Percentiles rank a stretch among this genome's conserved stretches.
Conservation (phyloP, 2,113 vertebrate species). For the Rhagologus leucostigma region DNA sequence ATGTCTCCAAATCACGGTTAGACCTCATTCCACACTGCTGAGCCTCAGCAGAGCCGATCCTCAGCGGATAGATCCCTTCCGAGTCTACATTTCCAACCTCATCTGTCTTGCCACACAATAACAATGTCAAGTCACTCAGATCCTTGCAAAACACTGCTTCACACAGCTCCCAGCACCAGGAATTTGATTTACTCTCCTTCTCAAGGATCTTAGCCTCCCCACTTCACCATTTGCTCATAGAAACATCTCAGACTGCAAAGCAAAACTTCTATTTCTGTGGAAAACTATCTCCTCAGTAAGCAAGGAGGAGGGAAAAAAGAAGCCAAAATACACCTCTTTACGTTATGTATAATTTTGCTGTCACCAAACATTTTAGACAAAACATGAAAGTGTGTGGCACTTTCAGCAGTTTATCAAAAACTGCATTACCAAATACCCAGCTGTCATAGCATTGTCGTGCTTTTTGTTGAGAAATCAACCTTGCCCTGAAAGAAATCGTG, state of each 20-base stretch:
- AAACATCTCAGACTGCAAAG: neutral
- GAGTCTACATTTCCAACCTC: neutral
- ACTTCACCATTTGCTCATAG: neutral
- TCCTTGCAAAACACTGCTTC: neutral
- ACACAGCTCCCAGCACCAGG: neutral
- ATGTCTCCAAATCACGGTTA: neutral
- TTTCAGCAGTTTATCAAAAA: neutral
- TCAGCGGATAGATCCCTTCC: neutral
- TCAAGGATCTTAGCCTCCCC: neutral
- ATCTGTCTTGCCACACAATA: neutral
- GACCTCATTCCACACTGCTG: neutral
- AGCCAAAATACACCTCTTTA: neutral
- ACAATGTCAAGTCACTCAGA: neutral
- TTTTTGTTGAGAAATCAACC: neutral
- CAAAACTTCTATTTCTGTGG: neutral
- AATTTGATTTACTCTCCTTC: neutral
- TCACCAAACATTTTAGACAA: neutral
- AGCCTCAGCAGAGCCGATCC: neutral
- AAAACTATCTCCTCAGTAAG: neutral
- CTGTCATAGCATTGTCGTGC: neutral
- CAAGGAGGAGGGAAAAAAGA: fast-evolving
- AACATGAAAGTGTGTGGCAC: fast-evolving
- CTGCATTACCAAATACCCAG: neutral
- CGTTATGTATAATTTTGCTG: neutral
- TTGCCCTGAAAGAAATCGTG: neutral